Evolutionary conservation across 2,113 vertebrate genomes (phyloP).

Genomic region (Eretmochelys imbricata): DNA sequence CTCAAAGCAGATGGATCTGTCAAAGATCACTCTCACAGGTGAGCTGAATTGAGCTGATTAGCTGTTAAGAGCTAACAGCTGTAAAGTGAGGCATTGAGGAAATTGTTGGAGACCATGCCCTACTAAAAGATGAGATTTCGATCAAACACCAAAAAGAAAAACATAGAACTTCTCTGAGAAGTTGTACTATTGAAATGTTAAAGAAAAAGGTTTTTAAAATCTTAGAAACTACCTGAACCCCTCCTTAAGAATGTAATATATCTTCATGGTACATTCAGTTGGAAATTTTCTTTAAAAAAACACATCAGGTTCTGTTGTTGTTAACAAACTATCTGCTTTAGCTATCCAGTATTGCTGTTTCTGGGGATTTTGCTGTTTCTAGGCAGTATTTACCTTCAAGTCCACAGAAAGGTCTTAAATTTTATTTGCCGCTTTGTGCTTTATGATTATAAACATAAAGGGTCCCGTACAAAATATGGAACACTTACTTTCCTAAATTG

Average conservation of each 20-base stretch:
- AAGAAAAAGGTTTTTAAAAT: not conserved
- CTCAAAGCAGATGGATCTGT: conserved; percentile 79
- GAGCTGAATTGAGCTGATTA: conserved; percentile 70
- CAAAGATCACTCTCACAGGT: conserved; percentile 74
- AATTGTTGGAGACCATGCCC: conserved; percentile 64
- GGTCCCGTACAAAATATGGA: not conserved
- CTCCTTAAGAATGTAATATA: not conserved
- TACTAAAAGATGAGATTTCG: conserved; percentile 46
- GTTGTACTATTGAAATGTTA: not conserved
- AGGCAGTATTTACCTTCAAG: not conserved
- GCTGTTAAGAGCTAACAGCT: conserved; percentile 81
- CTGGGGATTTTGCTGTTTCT: not conserved
- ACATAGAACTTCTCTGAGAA: conserved; percentile 40
- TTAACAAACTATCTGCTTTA: not conserved
- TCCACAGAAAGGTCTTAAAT: conserved; percentile 29
- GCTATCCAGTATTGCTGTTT: not conserved
- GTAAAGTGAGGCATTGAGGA: conserved; percentile 67
- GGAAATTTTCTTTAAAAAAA: not conserved
- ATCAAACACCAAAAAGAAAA: conserved; percentile 30
- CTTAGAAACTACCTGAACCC: not conserved
- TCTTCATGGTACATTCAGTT: not conserved
- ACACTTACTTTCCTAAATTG: not conserved
- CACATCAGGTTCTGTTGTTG: not conserved
- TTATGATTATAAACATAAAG: conserved; percentile 25
- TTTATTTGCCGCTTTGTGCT: not conserved